These are phyloP conservation scores for Lasioglossum figueresi DNA, from an alignment of 2,888 invertebrate species.

Conservation along the genomic window DNA sequence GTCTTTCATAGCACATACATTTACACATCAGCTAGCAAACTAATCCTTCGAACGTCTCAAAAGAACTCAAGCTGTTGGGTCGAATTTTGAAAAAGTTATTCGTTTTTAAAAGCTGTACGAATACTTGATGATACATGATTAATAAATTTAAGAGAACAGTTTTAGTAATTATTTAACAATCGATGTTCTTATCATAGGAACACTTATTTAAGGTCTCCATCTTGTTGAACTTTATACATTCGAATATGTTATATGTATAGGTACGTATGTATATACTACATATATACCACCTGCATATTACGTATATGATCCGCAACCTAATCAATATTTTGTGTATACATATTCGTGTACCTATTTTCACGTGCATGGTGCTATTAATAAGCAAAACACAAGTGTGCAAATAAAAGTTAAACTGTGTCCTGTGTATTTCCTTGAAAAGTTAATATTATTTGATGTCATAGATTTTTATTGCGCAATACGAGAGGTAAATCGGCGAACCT, in stretches of 20 bases:
- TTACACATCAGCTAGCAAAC: too few relatives aligned
- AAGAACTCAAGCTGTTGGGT: too few relatives aligned
- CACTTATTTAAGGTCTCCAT: neutral
- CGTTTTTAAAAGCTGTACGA: too few relatives aligned
- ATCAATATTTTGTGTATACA: neutral
- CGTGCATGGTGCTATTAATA: neutral
- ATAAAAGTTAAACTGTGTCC: neutral
- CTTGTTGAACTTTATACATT: neutral
- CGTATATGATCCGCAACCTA: constrained; percentile 6
- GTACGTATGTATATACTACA: neutral
- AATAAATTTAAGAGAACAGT: neutral
- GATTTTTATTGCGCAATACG: neutral
- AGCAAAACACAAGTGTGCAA: neutral
- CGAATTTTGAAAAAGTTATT: too few relatives aligned
- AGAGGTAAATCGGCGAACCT: neutral
- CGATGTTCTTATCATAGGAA: neutral
- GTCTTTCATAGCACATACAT: neutral
- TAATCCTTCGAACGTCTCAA: too few relatives aligned
- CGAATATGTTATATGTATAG: neutral
- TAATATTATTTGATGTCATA: neutral
- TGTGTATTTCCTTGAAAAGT: neutral
- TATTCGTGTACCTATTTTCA: constrained; percentile 1
- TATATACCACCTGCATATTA: neutral
- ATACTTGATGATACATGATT: too few relatives aligned
- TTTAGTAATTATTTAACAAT: neutral